Base-by-base conservation (phyloP, 2,113 vertebrate species). In the Ptyas mucosa region DNA sequence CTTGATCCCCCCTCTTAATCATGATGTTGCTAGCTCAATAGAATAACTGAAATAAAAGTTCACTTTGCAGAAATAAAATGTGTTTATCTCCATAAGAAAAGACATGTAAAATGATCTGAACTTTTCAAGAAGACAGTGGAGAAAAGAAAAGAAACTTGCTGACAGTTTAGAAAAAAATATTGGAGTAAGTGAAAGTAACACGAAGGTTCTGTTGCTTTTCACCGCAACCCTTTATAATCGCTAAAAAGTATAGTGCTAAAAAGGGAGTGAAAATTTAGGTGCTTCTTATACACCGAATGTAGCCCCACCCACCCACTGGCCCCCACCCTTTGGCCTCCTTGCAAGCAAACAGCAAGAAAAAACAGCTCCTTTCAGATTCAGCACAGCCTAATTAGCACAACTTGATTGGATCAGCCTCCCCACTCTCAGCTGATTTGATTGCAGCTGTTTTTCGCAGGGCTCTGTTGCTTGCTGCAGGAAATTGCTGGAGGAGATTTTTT, bases 11-110 rank as follows among this genome's bases (percentile, higher is more conserved):
- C 5, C 20, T 10, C 23, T 85, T 57, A 8, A 24, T 18, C 8
- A 20, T 21, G 8, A 3, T 26, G 6, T 8, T n/a, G 75, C 75
- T 34, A 39, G 2, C 58, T 11, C 18, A 87, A 34, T 21, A 21
- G 85, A 91, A 88, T 1, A 92, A 93, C 5, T 53, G 0, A 0
- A 57, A 81, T 3, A 88, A 51, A 46, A 81, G 15, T 2, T 94
- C 57, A 34, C 4, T 5, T 3, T 69, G 20, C 5, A 0, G 54
- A 94, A 94, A 93, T 90, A 86, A 88, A 64, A 92, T 8, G 9
- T 58, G 8, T 21, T 87, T 94, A 8, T 93, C 18, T 94, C 6
- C 23, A 4, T n/a, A 94, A 55, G 64, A 93, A 95, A 57, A 64
- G 8, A 81, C 9, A 15, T 46, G 15, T 85, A 54, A 85, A 90